phyloP scores from a whole-genome alignment of 2,797 vertebrate genomes.

The Brachymystax lenok region DNA sequence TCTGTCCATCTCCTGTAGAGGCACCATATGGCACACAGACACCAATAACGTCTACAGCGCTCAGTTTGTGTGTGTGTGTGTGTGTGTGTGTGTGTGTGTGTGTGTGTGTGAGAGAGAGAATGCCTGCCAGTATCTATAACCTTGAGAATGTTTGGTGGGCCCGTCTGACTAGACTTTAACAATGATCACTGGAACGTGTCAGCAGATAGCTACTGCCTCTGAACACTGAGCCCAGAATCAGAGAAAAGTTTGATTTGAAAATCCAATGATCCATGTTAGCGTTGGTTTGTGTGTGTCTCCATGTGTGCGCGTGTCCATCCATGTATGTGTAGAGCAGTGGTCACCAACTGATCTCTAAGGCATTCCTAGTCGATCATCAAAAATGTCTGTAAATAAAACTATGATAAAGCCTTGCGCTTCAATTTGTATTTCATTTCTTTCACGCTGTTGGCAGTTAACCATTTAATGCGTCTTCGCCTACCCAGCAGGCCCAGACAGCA shows the following conservation, averaged over 20 bases:
- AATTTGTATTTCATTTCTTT: too few relatives aligned
- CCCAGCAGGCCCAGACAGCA: too few relatives aligned
- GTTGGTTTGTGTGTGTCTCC: slow-evolving; percentile 9
- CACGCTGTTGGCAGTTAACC: too few relatives aligned
- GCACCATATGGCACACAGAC: slow-evolving; percentile 37
- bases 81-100: too few relatives aligned
- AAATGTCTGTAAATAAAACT: too few relatives aligned
- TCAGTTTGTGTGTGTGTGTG: too few relatives aligned
- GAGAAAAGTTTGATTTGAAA: slow-evolving; percentile 4
- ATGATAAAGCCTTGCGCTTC: too few relatives aligned
- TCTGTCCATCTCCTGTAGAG: slow-evolving; percentile 30
- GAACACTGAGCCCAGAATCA: not conserved
- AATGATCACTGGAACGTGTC: not conserved
- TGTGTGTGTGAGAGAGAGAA: too few relatives aligned
- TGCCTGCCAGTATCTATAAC: not conserved
- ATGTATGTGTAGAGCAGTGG: not conserved
- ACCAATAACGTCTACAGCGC: not conserved
- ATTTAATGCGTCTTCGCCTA: too few relatives aligned
- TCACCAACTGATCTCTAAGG: too few relatives aligned
- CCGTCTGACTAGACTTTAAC: not conserved
- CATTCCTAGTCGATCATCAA: too few relatives aligned
- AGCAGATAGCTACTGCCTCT: not conserved
- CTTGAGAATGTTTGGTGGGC: not conserved
- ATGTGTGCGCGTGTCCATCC: slow-evolving; percentile 12
- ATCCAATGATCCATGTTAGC: slow-evolving; percentile 18